Conservation (phyloP, 1,140 invertebrate genomes). For the Macrocentrus cingulum region DNA sequence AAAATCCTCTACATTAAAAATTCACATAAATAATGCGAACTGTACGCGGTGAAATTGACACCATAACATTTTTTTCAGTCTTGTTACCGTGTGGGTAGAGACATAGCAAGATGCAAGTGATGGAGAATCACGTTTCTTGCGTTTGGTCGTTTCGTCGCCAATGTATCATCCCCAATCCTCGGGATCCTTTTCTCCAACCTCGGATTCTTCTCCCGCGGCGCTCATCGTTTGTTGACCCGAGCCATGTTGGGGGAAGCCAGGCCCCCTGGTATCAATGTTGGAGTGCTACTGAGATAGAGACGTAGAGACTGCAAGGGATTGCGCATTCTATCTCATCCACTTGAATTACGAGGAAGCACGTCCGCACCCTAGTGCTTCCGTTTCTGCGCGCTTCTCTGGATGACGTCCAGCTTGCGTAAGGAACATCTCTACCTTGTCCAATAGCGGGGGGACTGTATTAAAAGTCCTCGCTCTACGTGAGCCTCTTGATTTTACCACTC, state of each 20-base stretch:
- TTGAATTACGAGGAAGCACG: constrained; percentile 49
- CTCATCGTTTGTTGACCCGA: constrained; percentile 12
- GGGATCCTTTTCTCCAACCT: constrained; percentile 40
- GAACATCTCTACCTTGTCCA: constrained; percentile 27
- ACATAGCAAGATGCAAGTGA: too few relatives aligned
- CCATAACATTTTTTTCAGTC: too few relatives aligned
- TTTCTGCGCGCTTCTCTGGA: not conserved
- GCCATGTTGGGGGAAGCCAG: not conserved
- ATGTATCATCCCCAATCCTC: constrained; percentile 46
- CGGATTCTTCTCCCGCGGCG: not conserved
- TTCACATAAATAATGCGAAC: too few relatives aligned
- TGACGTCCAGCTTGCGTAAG: constrained; percentile 37
- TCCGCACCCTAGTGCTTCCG: constrained; percentile 26
- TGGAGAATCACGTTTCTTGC: constrained; percentile 42
- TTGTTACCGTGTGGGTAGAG: too few relatives aligned
- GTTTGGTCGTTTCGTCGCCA: constrained; percentile 28
- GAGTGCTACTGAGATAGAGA: constrained; percentile 9
- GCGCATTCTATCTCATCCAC: constrained; percentile 41
- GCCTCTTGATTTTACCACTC: constrained; percentile 1
- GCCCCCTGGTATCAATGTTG: not conserved
- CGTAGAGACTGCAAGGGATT: not conserved
- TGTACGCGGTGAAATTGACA: too few relatives aligned
- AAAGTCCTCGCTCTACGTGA: constrained; percentile 34
- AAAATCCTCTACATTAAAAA: too few relatives aligned
- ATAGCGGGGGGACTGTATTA: constrained; percentile 33